Evolutionary conservation across 2,888 invertebrate species (phyloP).

Genomic region (Stenodema calcarata): DNA sequence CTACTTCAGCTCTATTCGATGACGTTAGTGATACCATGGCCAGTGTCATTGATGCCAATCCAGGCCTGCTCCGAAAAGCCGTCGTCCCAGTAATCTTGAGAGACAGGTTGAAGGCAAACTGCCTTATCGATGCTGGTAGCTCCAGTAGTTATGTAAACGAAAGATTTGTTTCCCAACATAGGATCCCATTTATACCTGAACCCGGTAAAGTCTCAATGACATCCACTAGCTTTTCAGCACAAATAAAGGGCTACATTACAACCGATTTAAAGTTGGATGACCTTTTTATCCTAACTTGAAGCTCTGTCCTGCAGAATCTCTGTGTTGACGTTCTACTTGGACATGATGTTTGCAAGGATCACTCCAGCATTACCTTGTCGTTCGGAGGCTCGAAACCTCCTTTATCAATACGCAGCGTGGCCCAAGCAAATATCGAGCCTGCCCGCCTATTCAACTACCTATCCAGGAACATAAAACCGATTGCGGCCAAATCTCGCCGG

Average conservation of each 20-base stretch:
- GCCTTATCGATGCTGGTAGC: background rate
- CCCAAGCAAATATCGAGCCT: background rate
- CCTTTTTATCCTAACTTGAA: background rate
- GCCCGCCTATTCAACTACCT: background rate
- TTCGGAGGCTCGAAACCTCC: conserved; percentile 12
- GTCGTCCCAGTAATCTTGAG: background rate
- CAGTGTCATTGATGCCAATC: background rate
- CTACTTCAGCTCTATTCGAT: background rate
- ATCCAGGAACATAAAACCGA: background rate
- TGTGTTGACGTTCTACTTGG: conserved; percentile 18
- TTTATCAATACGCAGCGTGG: background rate
- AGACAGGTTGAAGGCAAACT: background rate
- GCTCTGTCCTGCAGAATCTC: background rate
- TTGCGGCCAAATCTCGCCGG: conserved; percentile 1
- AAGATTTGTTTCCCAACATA: background rate
- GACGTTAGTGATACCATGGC: background rate
- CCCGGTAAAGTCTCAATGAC: background rate
- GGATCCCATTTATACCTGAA: background rate
- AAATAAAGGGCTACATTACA: background rate
- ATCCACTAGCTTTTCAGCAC: background rate
- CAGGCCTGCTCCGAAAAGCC: background rate
- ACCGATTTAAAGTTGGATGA: background rate
- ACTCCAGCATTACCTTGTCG: background rate
- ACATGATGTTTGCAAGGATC: background rate
- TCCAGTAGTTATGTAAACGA: background rate